Percentiles rank a stretch among this genome's conserved stretches.
phyloP scores from a whole-genome alignment of 2,113 vertebrate genomes.

The Pardalotus punctatus region DNA sequence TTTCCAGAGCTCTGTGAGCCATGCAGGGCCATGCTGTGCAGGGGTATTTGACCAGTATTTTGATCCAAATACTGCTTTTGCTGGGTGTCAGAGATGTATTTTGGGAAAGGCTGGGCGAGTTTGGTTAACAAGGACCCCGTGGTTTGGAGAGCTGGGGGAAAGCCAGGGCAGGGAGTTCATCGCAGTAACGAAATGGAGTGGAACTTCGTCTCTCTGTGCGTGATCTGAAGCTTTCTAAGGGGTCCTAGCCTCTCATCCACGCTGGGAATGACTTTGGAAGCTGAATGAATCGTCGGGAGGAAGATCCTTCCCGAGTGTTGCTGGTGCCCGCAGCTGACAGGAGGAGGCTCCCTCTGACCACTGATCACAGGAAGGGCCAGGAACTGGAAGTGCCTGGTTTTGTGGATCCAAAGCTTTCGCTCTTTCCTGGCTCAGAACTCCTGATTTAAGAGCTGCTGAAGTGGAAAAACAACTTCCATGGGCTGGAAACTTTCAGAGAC shows the following conservation, averaged over 20 bases:
- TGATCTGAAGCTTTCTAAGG: fast-evolving
- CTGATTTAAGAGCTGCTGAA: background rate
- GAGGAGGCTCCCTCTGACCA: constrained; percentile 38
- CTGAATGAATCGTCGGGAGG: background rate
- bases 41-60: background rate
- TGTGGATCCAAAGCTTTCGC: background rate
- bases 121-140: background rate
- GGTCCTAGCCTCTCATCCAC: background rate
- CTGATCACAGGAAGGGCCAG: background rate
- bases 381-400: background rate
- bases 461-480: background rate
- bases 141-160: background rate
- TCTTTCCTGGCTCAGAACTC: background rate
- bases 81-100: background rate
- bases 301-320: background rate
- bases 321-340: background rate
- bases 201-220: fast-evolving
- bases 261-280: background rate
- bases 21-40: fast-evolving
- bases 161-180: background rate
- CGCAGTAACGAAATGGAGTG: fast-evolving
- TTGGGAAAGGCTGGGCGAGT: background rate
- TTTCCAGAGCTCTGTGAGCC: background rate
- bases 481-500: background rate
- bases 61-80: background rate